Base-by-base conservation (phyloP, 2,113 vertebrate genomes). In the Takifugu bimaculatus region DNA sequence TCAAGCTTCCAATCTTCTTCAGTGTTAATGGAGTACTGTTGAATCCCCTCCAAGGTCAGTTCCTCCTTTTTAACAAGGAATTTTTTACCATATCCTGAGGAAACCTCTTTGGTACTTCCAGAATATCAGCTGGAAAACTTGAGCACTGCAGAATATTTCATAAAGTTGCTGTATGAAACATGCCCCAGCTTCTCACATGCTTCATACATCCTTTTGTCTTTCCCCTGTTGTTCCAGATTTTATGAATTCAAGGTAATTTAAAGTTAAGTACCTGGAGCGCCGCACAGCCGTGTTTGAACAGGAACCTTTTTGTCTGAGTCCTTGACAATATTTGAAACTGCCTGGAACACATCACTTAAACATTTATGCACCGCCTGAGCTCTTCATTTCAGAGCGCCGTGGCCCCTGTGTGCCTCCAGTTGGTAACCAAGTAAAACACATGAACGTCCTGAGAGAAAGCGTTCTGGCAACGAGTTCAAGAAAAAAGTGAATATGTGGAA, bases 401-500 rank as follows among this genome's bases (percentile, higher is more conserved):
- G 77, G 77, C 75, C 74, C 10, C 61, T 26, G 35, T 39, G 35
- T 39, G 70, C 62, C 73, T 68, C 80, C 63, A 77, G 73, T 67
- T 74, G 63, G 64, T 72, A 73, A 87, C 88, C 82, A 82, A 87
- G 77, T 79, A 78, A 85, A 87, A 89, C 83, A 89, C 81, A 87
- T 82, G 80, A 81, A 84, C 83, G 85, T 86, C 80, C 79, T 87
- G 81, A 85, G 84, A 89, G 86, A 86, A 88, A 88, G 88, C 80
- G 74, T 88, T 89, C n/a, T 87, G 88, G 88, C 86, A 87, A 85
- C 85, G 87, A 88, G 81, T 80, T 73, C 60, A 7, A 75, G 78
- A 80, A 85, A 85, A 84, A 85, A 80, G 86, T 81, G 88, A 83
- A 79, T 65, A 87, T 89, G 88, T 87, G 85, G 86, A 84, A 88